Base-by-base conservation (phyloP, 2,888 invertebrate genomes). In the Melanargia galathea region DNA sequence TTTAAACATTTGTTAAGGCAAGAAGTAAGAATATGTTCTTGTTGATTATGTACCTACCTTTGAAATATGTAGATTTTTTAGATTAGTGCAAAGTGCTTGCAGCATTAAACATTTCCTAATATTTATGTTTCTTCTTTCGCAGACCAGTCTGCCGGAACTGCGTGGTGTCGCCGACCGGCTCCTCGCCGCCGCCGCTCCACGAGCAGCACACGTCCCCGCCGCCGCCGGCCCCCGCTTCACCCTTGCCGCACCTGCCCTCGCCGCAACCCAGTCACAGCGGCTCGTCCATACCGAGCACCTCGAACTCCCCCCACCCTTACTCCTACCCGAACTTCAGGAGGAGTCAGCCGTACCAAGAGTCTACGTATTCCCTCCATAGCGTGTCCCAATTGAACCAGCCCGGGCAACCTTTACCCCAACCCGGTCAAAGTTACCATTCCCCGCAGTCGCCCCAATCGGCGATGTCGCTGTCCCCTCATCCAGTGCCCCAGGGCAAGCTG, bases 71-170 rank as follows among this genome's bases (percentile, higher is more conserved):
- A n/a, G n/a, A n/a, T n/a, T n/a, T n/a, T n/a, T n/a, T n/a, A n/a
- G n/a, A n/a, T n/a, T n/a, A n/a, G n/a, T n/a, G n/a, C n/a, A n/a
- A n/a, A n/a, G n/a, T n/a, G n/a, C n/a, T n/a, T n/a, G n/a, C n/a
- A n/a, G n/a, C n/a, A n/a, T n/a, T 30, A 7, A 30, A 30, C 11
- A 2, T 43, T 49, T 57, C 2, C 20, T 49, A 46, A 16, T 24
- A 7, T 18, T 30, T 2, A 40, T 66, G 11, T 51, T 52, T 52
- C 52, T 52, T 52, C 52, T 52, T 52, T 13, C 52, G 2, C 93
- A 96, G 96, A 81, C 95, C 96, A 74, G 95, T 96, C 80, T 96
- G 96, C 91, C 93, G 96, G 67, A 96, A 96, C 92, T 96, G 96
- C 92, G 95, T 95, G 85, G 90, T 92, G 35, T 90, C 92, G 49